These are phyloP conservation scores for Pammene fasciana DNA, from an alignment of 2,888 invertebrate genomes.

Conservation along the genomic window DNA sequence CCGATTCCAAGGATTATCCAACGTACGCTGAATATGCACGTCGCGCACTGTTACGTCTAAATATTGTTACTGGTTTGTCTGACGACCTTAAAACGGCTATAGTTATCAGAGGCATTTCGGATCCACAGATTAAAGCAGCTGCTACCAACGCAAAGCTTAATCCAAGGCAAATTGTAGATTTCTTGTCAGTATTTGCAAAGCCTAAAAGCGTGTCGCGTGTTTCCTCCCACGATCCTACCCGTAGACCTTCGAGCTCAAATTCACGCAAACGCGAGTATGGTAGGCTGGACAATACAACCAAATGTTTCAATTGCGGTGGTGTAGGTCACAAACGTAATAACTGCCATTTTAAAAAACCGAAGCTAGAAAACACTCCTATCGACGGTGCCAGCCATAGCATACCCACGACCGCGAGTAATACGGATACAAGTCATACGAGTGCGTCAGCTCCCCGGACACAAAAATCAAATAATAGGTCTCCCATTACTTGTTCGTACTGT, in stretches of 20 bases:
- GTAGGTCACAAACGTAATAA: background rate
- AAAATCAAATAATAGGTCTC: background rate
- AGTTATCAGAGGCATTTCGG: slow-evolving; percentile 28
- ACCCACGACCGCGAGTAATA: background rate
- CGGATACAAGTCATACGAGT: background rate
- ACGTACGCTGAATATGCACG: slow-evolving; percentile 52
- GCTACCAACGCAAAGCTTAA: slow-evolving; percentile 39
- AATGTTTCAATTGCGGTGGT: background rate
- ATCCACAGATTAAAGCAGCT: slow-evolving; percentile 33
- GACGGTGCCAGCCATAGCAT: background rate
- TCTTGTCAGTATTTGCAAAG: slow-evolving; percentile 32
- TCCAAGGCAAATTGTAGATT: slow-evolving; percentile 31
- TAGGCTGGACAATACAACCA: background rate
- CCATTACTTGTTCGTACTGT: background rate
- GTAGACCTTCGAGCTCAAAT: background rate
- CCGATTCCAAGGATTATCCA: slow-evolving; percentile 44
- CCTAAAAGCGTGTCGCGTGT: slow-evolving; percentile 3
- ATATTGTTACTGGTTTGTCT: slow-evolving; percentile 18
- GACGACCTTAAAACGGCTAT: slow-evolving; percentile 24
- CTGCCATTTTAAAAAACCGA: background rate
- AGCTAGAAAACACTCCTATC: background rate
- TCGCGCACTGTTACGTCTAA: slow-evolving; percentile 45
- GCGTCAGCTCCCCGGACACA: background rate
- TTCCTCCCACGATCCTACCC: slow-evolving; percentile 7
- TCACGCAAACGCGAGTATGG: background rate